Conservation (phyloP, 2,113 vertebrate genomes). For the Gallinago undulata region DNA sequence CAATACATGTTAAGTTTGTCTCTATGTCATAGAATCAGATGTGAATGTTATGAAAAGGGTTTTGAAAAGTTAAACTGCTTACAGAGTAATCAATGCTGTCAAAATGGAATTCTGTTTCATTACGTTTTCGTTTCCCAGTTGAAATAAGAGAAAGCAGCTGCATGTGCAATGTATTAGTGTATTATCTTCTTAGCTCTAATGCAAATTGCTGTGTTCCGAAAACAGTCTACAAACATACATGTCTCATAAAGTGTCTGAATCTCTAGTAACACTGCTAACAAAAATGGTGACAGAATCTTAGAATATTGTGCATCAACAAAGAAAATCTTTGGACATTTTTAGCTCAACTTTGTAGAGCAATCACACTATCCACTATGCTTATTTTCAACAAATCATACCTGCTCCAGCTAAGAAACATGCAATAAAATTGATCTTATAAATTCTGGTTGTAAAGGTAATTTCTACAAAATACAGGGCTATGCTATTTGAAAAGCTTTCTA, state of each 20-base stretch:
- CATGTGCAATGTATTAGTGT: neutral
- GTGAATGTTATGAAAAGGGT: neutral
- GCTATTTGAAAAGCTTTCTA: neutral
- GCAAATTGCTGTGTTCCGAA: neutral
- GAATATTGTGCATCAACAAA: neutral
- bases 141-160: neutral
- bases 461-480: neutral
- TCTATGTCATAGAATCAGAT: neutral
- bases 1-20: neutral
- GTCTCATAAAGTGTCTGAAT: neutral
- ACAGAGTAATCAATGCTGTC: neutral
- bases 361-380: neutral
- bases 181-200: neutral
- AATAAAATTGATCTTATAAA: neutral
- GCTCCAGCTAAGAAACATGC: neutral
- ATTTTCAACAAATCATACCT: neutral
- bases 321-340: neutral
- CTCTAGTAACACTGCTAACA: neutral
- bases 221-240: neutral
- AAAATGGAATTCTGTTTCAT: conserved; percentile 9
- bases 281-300: neutral
- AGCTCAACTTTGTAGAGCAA: neutral
- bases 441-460: neutral
- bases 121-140: conserved; percentile 12
- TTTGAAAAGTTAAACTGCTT: neutral